Conservation (phyloP, 1,140 invertebrate species). For the Alviniconcha marisindica region DNA sequence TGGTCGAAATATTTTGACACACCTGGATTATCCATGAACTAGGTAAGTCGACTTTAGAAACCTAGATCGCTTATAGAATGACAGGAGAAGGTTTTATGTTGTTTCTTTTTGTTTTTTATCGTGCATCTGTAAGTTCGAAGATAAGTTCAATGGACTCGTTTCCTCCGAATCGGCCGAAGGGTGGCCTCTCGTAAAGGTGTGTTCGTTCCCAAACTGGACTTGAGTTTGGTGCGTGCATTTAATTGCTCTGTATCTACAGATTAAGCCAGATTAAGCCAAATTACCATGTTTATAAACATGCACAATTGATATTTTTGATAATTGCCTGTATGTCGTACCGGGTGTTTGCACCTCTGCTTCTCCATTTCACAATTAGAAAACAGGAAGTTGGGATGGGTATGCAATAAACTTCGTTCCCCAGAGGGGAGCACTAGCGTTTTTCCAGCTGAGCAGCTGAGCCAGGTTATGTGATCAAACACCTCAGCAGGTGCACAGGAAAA, state of each 20-base stretch:
- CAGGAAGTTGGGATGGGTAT: conserved; percentile 8
- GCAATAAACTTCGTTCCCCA: not conserved
- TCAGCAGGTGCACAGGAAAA: not conserved
- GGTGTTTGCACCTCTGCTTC: not conserved
- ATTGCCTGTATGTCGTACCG: not conserved
- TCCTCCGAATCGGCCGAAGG: not conserved
- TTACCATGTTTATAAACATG: too few species aligned
- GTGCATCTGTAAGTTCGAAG: not conserved
- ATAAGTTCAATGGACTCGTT: not conserved
- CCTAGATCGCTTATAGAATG: not conserved
- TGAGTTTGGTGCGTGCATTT: not conserved
- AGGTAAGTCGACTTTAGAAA: not conserved
- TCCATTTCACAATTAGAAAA: not conserved
- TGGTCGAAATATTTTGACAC: conserved; percentile 17
- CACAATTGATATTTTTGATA: not conserved
- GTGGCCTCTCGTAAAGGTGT: conserved; percentile 3
- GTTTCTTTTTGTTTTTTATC: not conserved
- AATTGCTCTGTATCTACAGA: too few species aligned
- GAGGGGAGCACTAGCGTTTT: too few species aligned
- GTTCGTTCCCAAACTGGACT: not conserved
- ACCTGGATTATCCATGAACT: not conserved
- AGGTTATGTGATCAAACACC: conserved; percentile 4
- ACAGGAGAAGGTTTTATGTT: not conserved
- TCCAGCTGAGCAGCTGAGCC: not conserved
- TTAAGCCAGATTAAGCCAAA: too few species aligned